Percentiles rank a stretch among this genome's conserved stretches.
Conservation (phyloP, 2,888 invertebrate species). For the Hipparchia semele region DNA sequence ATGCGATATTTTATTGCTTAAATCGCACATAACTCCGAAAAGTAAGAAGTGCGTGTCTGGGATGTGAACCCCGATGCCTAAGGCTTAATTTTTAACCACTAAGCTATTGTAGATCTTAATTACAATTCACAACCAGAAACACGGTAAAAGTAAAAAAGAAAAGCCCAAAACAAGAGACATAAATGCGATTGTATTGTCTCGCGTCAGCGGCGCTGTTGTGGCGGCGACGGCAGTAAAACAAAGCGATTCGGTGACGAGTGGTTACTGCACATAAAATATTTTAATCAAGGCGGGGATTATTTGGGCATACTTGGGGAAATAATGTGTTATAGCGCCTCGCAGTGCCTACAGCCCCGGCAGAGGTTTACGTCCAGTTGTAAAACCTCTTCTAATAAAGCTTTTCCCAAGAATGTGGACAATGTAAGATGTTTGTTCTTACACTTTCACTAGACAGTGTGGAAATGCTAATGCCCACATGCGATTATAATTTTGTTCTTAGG, state of each 20-base stretch:
- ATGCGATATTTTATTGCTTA: too few relatives aligned
- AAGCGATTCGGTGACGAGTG: slow-evolving; percentile 38
- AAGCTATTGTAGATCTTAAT: too few relatives aligned
- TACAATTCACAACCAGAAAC: too few relatives aligned
- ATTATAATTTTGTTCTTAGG: too few relatives aligned
- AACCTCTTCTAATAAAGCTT: slow-evolving; percentile 1
- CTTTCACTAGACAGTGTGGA: too few relatives aligned
- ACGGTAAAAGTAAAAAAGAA: too few relatives aligned
- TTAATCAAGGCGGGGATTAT: slow-evolving; percentile 45
- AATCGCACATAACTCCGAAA: too few relatives aligned
- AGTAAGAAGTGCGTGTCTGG: too few relatives aligned
- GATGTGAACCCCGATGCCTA: too few relatives aligned
- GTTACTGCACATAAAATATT: slow-evolving; percentile 44
- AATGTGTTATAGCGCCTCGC: slow-evolving; percentile 22
- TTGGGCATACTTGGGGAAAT: slow-evolving; percentile 27
- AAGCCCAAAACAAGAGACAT: too few relatives aligned
- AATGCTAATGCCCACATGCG: too few relatives aligned
- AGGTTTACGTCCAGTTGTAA: neutral
- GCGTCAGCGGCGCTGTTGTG: slow-evolving; percentile 2
- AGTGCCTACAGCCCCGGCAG: neutral
- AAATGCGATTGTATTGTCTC: neutral
- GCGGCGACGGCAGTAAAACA: slow-evolving; percentile 31
- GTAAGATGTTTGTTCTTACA: neutral
- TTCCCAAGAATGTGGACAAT: neutral
- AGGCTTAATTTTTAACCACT: too few relatives aligned